Conservation (phyloP, 2,797 vertebrate species). For the Iguana delicatissima region DNA sequence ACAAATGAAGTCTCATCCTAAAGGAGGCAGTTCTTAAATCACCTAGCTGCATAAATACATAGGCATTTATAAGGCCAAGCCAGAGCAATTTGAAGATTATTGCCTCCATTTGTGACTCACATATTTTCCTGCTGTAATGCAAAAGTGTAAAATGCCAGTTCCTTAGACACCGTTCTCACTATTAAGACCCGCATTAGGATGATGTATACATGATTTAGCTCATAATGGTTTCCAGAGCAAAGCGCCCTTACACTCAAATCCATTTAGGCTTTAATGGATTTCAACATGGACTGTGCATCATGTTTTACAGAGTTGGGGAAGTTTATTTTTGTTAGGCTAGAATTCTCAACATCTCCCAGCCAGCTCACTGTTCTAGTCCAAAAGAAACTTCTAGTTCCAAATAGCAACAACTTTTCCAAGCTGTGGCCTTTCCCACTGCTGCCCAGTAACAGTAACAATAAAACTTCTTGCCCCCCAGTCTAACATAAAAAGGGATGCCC, state of each 20-base stretch:
- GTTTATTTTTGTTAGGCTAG: no score
- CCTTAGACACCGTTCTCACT: neutral
- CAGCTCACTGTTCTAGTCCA: no score
- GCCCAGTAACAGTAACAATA: neutral
- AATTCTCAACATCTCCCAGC: no score
- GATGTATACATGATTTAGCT: neutral
- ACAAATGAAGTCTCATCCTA: neutral
- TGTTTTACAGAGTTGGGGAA: neutral
- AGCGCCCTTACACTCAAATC: neutral
- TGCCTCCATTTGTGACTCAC: neutral
- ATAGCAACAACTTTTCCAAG: no score
- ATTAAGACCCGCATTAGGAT: neutral
- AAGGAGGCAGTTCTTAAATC: neutral
- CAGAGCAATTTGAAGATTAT: neutral
- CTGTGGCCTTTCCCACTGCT: neutral
- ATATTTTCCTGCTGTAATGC: neutral
- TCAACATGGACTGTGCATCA: neutral
- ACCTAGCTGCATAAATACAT: neutral
- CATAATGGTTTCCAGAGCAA: neutral
- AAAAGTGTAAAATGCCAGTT: neutral
- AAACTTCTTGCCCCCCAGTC: neutral
- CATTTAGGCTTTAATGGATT: neutral
- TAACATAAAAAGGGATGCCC: neutral
- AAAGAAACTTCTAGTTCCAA: no score
- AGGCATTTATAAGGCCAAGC: neutral